Conservation (phyloP, 2,797 vertebrate genomes). For the Pseudopleuronectes americanus region DNA sequence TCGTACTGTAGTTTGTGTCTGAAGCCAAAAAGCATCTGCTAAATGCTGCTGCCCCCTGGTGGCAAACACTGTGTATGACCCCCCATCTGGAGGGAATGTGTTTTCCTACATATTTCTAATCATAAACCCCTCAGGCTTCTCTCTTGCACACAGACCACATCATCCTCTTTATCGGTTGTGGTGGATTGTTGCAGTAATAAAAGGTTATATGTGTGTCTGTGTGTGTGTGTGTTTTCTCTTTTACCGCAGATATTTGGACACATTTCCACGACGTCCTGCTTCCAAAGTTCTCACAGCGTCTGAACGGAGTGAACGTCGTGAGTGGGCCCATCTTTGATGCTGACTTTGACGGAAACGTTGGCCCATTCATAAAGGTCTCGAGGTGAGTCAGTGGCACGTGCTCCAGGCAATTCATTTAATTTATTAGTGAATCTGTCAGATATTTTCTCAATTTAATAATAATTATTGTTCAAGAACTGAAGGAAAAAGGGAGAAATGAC, state of each 20-base stretch:
- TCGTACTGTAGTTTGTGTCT: background rate
- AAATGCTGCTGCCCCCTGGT: constrained; percentile 59
- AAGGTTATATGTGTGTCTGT: background rate
- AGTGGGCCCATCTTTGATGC: constrained; percentile 94
- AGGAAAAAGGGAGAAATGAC: background rate
- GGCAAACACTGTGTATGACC: constrained; percentile 17
- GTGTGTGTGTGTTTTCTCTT: constrained; percentile 6
- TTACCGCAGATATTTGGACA: constrained; percentile 87
- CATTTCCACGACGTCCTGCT: constrained; percentile 88
- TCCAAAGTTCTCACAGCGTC: constrained; percentile 80
- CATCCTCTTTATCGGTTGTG: background rate
- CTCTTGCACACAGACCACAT: background rate
- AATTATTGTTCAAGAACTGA: background rate
- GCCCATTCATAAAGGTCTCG: constrained; percentile 69
- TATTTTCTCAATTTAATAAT: background rate
- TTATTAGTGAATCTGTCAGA: background rate
- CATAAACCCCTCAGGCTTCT: background rate
- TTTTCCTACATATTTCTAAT: background rate
- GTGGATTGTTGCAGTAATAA: background rate
- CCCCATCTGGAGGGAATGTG: background rate
- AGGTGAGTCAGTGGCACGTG: constrained; percentile 77
- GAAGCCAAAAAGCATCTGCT: background rate
- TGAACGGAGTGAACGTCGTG: constrained; percentile 90
- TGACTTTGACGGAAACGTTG: constrained; percentile 90
- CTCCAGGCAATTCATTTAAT: background rate